Base-by-base conservation (phyloP, 1,140 invertebrate species). In the Drosophila pseudoananassae region DNA sequence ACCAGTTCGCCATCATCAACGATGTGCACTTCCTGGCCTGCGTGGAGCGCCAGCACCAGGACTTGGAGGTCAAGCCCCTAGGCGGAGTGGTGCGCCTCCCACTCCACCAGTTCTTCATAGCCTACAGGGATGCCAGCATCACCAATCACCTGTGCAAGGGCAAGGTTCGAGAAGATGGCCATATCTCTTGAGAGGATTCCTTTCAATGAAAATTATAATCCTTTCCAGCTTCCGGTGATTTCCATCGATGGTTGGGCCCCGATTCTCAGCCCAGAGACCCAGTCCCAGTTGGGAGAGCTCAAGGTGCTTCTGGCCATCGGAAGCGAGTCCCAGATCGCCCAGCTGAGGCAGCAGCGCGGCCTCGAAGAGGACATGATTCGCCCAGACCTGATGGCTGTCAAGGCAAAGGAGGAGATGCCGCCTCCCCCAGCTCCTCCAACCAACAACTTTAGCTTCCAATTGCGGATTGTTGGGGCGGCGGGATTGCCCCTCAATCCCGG, bases 221-320 rank as follows among this genome's bases (percentile, higher is more conserved):
- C 7, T 43, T 52, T 84, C 0, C 64, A 94, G 93, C 90, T 94
- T 66, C 94, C 94, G 25, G 92, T 94, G 14, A 93, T 94, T 52
- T 93, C 93, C 38, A 93, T 94, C 8, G 94, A 95, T 79, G 93
- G 92, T 56, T 94, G 94, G 93, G 92, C 94, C 31, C 89, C 92
- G 5, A 92, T 95, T 57, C 63, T 90, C 2, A 90, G 93, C 63
- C 82, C 92, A n/a, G 70, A 93, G 45, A 92, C 91, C 25, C 91
- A 92, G 29, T 64, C 90, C 23, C 69, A 91, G 12, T 76, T 92
- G 55, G 94, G 94, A 4, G 92, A 94, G 76, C 79, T 94, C 3
- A 92, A 93, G 57, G 93, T 93, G 29, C 59, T 94, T 1, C 87
- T 94, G 14, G 94, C 94, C 27, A 92, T 95, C 40, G 94, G 94